Percentiles rank a stretch among this genome's conserved stretches.
Evolutionary conservation across 2,888 invertebrate genomes (phyloP).

Genomic region (Agrotis ipsilon): DNA sequence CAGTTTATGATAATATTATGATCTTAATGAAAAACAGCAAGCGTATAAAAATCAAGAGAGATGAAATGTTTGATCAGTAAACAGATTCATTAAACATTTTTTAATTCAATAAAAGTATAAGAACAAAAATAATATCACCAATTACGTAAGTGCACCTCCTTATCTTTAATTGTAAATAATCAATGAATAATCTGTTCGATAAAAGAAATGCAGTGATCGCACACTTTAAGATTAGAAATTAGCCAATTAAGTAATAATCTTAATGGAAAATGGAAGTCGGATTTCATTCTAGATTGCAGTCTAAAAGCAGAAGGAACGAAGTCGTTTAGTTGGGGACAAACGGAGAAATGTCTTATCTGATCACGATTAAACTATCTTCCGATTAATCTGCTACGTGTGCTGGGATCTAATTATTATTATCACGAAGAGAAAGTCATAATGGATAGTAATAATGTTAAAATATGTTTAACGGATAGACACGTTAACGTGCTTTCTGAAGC

Average conservation of each 20-base stretch:
- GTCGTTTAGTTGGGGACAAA: slow-evolving; percentile 7
- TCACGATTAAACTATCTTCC: slow-evolving; percentile 42
- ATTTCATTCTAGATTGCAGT: slow-evolving; percentile 30
- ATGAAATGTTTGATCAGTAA: too few species aligned
- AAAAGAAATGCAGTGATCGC: neutral
- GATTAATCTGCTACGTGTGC: slow-evolving; percentile 42
- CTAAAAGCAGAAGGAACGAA: slow-evolving; percentile 16
- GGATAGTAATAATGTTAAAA: slow-evolving; percentile 24
- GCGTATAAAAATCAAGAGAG: too few species aligned
- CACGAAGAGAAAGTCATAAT: slow-evolving; percentile 8
- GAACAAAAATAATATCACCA: too few species aligned
- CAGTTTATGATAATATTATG: too few species aligned
- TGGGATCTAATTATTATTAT: slow-evolving; percentile 15
- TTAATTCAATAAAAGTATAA: too few species aligned
- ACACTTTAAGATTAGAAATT: slow-evolving; percentile 15
- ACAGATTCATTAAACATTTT: too few species aligned
- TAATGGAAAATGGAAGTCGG: slow-evolving; percentile 18
- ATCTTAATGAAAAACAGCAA: too few species aligned
- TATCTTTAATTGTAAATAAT: neutral
- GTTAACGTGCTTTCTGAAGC: too few species aligned
- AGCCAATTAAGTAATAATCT: slow-evolving; percentile 31
- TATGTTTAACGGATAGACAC: neutral
- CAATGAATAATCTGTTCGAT: neutral
- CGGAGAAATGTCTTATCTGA: slow-evolving; percentile 36
- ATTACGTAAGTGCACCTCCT: neutral